These are phyloP conservation scores for Schizotus pectinicornis DNA, from an alignment of 2,888 invertebrate genomes.

Conservation along the genomic window DNA sequence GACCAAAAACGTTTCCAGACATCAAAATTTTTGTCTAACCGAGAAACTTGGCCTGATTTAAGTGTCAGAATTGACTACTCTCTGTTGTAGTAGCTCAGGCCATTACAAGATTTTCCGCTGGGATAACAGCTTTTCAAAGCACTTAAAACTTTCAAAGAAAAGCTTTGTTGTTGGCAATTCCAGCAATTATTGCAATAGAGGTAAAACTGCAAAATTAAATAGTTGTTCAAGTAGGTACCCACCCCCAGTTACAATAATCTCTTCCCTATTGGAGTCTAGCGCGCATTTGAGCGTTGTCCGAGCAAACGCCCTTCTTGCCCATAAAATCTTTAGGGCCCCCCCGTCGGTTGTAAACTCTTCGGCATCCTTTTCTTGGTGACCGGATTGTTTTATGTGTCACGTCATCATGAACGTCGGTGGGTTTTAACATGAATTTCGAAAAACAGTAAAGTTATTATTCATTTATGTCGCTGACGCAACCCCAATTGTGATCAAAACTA, in stretches of 20 bases:
- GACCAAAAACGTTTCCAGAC: no score
- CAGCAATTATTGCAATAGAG: no score
- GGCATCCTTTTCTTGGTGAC: not conserved
- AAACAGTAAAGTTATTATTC: conserved; percentile 2
- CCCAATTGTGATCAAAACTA: conserved; percentile 12
- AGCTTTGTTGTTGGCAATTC: no score
- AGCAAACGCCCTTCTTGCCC: not conserved
- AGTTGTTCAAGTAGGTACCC: no score
- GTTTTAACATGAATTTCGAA: conserved; percentile 1
- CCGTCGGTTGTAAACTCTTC: not conserved
- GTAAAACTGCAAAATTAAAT: no score
- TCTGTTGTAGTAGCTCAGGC: no score
- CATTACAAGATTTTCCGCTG: no score
- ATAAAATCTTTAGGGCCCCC: not conserved
- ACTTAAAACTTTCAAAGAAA: no score
- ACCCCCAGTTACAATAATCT: not conserved
- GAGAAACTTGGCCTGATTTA: no score
- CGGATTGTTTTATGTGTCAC: not conserved
- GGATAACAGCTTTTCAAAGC: no score
- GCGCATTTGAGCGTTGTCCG: not conserved
- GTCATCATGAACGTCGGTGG: conserved; percentile 2
- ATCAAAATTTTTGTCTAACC: no score
- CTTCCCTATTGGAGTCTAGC: not conserved
- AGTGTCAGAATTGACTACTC: no score
- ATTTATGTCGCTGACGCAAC: conserved; percentile 7